Base-by-base conservation (phyloP, 64 coral and sea anemone genomes). In the Cladopsammia gracilis region DNA sequence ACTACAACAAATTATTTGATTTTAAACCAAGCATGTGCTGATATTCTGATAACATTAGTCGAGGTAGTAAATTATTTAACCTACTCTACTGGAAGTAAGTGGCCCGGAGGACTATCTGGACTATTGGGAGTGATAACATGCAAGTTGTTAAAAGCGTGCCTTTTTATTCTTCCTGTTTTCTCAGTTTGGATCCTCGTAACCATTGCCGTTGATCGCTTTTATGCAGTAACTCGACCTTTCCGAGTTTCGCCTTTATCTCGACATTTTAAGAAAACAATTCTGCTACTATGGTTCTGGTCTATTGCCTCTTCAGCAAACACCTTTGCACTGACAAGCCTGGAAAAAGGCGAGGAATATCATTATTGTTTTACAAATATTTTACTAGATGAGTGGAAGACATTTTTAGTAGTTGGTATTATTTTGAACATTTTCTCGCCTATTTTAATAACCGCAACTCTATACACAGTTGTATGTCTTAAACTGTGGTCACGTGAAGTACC, bases 1-100 rank as follows among this genome's bases (percentile, higher is more conserved):
- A 77, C 74, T 1, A 77, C 48, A 11, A 77, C 74, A 18, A 77
- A 77, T 48, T 77, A 77, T 77, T 22, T 77, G 74, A 77, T 77
- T 77, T 51, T 77, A 10, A 77, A 77, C 18, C 74, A 77, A 23
- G 74, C 74, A 2, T 77, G 47, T 53, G 74, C 48, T 10, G 74
- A 77, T 77, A 48, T 77, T 4, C 49, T 77, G 48, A 13, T 54
- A 19, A 19, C 18, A 24, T 24, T 56, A 1, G 34, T 44, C 10
- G 10, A 72, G 10, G 10, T n/a, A 44, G 3, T 72, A 24, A 72
- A 72, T n/a, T 11, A 22, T 42, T 3, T 12, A 13, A 20, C 19
- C 8, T n/a, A 77, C 18, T 15, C 1, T 19, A 13, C 14, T 64
- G 61, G 18, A 4, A 64, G 18, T 13, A 19, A 19, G 61, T 64